Evolutionary conservation across 2,113 vertebrate species (phyloP).

Genomic region (zebrafish (Danio rerio)): DNA sequence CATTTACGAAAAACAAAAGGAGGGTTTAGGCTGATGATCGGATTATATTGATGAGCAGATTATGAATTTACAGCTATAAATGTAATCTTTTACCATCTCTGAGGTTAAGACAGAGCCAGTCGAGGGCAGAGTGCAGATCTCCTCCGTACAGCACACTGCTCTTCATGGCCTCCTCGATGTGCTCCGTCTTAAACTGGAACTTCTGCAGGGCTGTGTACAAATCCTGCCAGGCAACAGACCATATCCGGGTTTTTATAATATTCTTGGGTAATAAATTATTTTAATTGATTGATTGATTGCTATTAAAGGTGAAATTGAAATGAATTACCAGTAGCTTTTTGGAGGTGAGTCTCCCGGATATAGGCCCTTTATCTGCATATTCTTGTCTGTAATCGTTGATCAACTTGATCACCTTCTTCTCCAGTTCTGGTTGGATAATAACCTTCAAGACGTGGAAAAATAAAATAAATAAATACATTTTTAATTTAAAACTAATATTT

Average conservation of each 20-base stretch:
- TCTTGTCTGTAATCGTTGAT: conserved; percentile 92
- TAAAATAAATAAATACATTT: too few species aligned
- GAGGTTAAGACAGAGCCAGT: conserved; percentile 98
- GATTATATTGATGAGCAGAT: too few species aligned
- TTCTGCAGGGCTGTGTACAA: conserved; percentile 91
- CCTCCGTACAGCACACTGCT: conserved; percentile 91
- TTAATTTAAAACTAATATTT: too few species aligned
- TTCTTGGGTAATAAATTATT: background rate
- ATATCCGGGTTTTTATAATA: background rate
- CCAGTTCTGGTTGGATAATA: conserved; percentile 86
- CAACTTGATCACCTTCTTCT: conserved; percentile 90
- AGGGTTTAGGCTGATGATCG: background rate
- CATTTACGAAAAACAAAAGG: background rate
- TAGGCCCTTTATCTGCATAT: conserved; percentile 83
- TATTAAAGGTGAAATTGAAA: background rate
- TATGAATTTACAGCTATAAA: background rate
- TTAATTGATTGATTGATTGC: background rate
- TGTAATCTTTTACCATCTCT: conserved; percentile 82
- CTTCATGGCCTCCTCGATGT: conserved; percentile 98
- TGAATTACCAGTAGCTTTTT: conserved; percentile 90
- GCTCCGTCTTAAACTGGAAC: conserved; percentile 90
- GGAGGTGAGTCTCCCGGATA: conserved; percentile 91
- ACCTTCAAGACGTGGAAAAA: conserved; percentile 76
- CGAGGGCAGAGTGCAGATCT: conserved; percentile 95
- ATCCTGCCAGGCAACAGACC: conserved; percentile 76